These are phyloP conservation scores for Pipistrellus kuhlii DNA, from an alignment of 2,797 vertebrate genomes.

Conservation along the genomic window DNA sequence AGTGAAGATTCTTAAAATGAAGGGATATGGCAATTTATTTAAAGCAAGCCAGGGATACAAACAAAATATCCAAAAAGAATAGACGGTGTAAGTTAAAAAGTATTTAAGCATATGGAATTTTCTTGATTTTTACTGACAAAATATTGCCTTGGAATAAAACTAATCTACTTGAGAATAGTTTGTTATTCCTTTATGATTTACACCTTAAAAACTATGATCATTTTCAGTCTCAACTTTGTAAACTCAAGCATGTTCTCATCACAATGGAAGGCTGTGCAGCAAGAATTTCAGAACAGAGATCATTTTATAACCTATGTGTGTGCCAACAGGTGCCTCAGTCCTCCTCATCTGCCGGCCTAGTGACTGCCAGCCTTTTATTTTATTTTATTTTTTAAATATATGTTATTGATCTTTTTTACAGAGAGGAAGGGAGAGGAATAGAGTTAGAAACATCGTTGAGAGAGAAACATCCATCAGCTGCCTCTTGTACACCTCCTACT, in stretches of 20 bases:
- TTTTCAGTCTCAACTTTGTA: not conserved
- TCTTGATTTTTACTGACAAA: conserved; percentile 26
- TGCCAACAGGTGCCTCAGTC: not conserved
- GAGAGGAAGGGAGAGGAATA: too few relatives aligned
- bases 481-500: too few relatives aligned
- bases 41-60: not conserved
- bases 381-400: too few relatives aligned
- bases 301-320: not conserved
- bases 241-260: not conserved
- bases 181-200: not conserved
- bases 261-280: not conserved
- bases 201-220: not conserved
- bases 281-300: conserved; percentile 11
- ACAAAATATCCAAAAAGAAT: not conserved
- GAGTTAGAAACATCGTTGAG: too few relatives aligned
- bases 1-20: not conserved
- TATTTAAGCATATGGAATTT: not conserved
- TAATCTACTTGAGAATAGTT: not conserved
- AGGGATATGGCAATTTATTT: not conserved
- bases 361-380: not conserved
- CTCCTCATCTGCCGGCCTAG: not conserved
- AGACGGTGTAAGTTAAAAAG: not conserved
- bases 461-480: too few relatives aligned
- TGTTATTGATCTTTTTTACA: too few relatives aligned
- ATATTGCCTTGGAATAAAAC: not conserved